phyloP scores from a whole-genome alignment of 2,888 invertebrate species.

The Epicampocera succincta region DNA sequence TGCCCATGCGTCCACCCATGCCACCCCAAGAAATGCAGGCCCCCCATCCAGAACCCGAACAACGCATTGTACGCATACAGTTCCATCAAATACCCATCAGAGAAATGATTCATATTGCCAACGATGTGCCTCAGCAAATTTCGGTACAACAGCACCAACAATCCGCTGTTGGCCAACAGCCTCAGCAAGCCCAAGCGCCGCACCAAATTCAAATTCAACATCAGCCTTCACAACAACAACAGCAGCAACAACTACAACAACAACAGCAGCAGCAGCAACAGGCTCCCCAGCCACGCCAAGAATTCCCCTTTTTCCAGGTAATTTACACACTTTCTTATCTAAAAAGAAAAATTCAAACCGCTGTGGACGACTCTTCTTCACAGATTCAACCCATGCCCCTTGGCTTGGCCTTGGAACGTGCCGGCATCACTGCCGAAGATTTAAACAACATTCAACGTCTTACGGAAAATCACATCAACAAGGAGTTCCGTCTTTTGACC shows the following conservation, averaged over 20 bases:
- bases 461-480: constrained; percentile 81
- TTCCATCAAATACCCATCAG: constrained; percentile 82
- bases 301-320: constrained; percentile 76
- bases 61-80: constrained; percentile 80
- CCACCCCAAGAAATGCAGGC: constrained; percentile 82
- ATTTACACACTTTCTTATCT: constrained; percentile 33
- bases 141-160: constrained; percentile 73
- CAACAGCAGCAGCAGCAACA: constrained; percentile 73
- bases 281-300: constrained; percentile 74
- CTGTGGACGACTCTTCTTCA: constrained; percentile 33
- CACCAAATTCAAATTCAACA: constrained; percentile 4
- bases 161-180: constrained; percentile 43
- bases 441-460: constrained; percentile 81
- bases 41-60: constrained; percentile 81
- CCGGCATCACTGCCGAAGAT: constrained; percentile 81
- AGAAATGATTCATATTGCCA: constrained; percentile 79
- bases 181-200: constrained; percentile 30
- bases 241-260: constrained; percentile 71
- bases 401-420: constrained; percentile 80
- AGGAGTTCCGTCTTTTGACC: constrained; percentile 79
- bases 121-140: constrained; percentile 79
- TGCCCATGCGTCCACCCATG: constrained; percentile 81
- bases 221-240: constrained; percentile 33
- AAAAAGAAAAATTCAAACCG: background rate
- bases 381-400: constrained; percentile 81